Evolutionary conservation across 2,113 vertebrate species (phyloP), one percentile per base, ranked within the genome.

Genomic region (Corythornis cristatus): DNA sequence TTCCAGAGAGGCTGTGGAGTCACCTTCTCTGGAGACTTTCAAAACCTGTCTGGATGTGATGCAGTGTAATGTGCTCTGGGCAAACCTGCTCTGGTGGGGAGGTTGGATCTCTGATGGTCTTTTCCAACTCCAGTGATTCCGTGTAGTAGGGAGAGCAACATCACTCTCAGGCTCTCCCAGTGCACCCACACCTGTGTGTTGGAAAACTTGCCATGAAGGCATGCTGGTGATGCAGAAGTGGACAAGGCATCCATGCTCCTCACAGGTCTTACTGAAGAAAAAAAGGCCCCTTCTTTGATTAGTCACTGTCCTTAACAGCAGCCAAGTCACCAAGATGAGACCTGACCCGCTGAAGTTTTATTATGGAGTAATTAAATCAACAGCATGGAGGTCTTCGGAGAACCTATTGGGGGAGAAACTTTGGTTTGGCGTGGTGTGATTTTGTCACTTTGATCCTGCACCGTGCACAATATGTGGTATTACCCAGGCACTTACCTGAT

Each of bases 381-480:
- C n/a, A 50, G 14, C 16, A 17, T 40, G 29, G 43, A 70, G 28
- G 46, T 19, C 6, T 20, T 25, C 68, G 22, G 60, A 58, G n/a
- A 83, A n/a, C 23, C 9, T 75, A 3, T 13, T 40, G 35, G 29
- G n/a, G 19, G 81, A 68, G 29, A 88, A 37, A 6, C 19, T 45
- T 45, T 79, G 35, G 20, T 64, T 61, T 85, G 84, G 58, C 21
- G 40, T 10, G 6, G 5, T 87, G 23, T 1, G 3, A 70, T 11
- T 75, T 16, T 73, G 53, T 65, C 5, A 2, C 22, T 89, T 89
- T 83, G 66, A 79, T 92, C 37, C 15, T 60, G 25, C 56, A 40
- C 23, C 22, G 23, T 4, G 0, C 42, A 42, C 21, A 26, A 9
- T 8, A 26, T 54, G 50, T 0, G 1, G 45, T 51, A 51, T 25